Base-by-base conservation (phyloP, 2,113 vertebrate species). In the Cottus gobio region DNA sequence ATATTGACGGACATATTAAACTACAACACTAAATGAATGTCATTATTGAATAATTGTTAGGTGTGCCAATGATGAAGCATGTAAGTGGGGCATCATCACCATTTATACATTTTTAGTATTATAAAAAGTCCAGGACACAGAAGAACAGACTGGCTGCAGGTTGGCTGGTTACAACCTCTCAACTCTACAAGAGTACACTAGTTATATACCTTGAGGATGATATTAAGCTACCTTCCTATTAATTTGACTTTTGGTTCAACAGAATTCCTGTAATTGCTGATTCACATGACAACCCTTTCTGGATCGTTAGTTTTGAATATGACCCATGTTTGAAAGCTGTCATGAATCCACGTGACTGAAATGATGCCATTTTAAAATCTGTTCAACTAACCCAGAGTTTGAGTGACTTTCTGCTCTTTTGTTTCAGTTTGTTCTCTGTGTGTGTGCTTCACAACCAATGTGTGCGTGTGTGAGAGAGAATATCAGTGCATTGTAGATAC, bases 81-180 rank as follows among this genome's bases (percentile, higher is more conserved):
- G 5, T 24, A n/a, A 6, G 48, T 36, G 10, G 12, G 24, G 13
- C 2, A 69, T 54, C 30, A 52, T 39, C 54, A 42, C 34, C 66
- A 34, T 66, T 61, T 37, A 66, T 60, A 50, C 12, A 63, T 30
- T 71, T 20, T 61, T 44, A 82, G 52, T 28, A 64, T 52, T 67
- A 5, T 36, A 64, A 66, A 46, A 71, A 31, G 28, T 79, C 77
- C 50, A 69, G 36, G 77, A 50, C 72, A 54, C 65, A 18, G 48
- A 48, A 30, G 34, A 65, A 42, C 34, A 69, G 30, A 57, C 39
- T 68, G 74, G 71, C 73, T 86, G 68, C 31, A 77, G 85, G 90
- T 91, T 93, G 92, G 89, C 92, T 92, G 93, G 92, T 87, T 89
- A 88, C 92, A 93, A 90, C 89, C 82, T 82, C 4, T 65, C 70